Base-by-base conservation (phyloP, 2,888 invertebrate genomes). In the Lasioglossum morio region DNA sequence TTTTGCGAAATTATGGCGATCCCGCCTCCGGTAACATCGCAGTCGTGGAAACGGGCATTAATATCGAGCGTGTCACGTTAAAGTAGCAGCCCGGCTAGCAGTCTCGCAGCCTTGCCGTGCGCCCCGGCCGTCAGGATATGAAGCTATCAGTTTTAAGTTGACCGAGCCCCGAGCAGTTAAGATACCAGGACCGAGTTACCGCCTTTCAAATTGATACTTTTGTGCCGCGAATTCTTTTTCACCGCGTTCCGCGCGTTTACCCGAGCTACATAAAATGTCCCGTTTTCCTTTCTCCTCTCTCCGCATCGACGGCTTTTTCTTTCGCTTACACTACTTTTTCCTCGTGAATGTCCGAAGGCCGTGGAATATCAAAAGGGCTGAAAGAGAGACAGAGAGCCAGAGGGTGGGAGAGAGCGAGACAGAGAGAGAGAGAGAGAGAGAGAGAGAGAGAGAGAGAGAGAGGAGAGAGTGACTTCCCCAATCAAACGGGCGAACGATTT, bases 1-100 rank as follows among this genome's bases (percentile, higher is more conserved):
- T 90, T 91, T 91, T 77, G 86, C 81, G 60, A 90, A 90, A 90
- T 91, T 89, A 91, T 81, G 86, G 84, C 91, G 86, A 87, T 86
- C 87, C 86, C 69, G 76, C 57, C 77, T 77, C 37, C 72, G 81
- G 84, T 83, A 81, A 79, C 77, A 46, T 76, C 79, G 81, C 84
- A 79, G 77, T 88, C 82, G 88, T 83, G 90, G 88, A 90, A 89
- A 89, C 81, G 84, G 40, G 72, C 85, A 72, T 88, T 88, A 88
- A 90, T 89, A 89, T 90, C 89, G 84, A 87, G 87, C 90, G 88
- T 43, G 80, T 69, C 48, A 63, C 84, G 87, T 89, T 89, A 89
- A 89, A 87, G 86, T 69, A 53, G 72, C 72, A n/a, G 27, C 27
- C 37, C 16, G 43, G 27, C 30, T 27, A n/a, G 77, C 77, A 57